Percentiles rank a stretch among this genome's conserved stretches.
phyloP scores from a whole-genome alignment of 2,113 vertebrate genomes.

The human (Homo sapiens) region DNA sequence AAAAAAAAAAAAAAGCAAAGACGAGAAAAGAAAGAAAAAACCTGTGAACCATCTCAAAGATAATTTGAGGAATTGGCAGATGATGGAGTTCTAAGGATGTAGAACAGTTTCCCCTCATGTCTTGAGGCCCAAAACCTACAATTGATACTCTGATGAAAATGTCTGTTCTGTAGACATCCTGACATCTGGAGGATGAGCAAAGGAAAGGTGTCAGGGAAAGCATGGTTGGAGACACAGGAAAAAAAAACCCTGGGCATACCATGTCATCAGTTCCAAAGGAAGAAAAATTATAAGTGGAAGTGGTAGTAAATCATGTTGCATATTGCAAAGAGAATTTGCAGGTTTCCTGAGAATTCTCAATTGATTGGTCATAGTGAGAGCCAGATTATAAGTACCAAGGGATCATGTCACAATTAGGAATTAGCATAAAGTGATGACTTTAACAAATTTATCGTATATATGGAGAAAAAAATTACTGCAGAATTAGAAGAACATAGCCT shows the following conservation, averaged over 20 bases:
- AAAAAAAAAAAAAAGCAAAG: no score
- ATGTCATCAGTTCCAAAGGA: not conserved
- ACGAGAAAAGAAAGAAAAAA: not conserved
- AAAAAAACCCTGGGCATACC: not conserved
- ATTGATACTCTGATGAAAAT: not conserved
- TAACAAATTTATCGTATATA: not conserved
- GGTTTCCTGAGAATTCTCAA: not conserved
- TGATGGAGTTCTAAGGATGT: not conserved
- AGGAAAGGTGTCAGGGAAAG: not conserved
- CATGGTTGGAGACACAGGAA: not conserved
- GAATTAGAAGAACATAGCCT: not conserved
- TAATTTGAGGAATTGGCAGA: not conserved
- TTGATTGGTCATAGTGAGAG: not conserved
- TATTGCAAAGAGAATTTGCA: not conserved
- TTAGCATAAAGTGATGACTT: not conserved
- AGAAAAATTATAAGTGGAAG: not conserved
- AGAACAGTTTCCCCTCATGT: not conserved
- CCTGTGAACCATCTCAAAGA: not conserved
- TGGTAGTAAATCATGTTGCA: not conserved
- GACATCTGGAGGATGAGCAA: not conserved
- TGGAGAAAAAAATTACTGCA: not conserved
- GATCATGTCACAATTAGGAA: not conserved
- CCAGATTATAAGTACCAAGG: not conserved
- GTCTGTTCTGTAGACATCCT: not conserved
- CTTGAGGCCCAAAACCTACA: not conserved